These are phyloP conservation scores for Melipona quadrifasciata DNA, from an alignment of 1,140 invertebrate species.

Conservation along the genomic window DNA sequence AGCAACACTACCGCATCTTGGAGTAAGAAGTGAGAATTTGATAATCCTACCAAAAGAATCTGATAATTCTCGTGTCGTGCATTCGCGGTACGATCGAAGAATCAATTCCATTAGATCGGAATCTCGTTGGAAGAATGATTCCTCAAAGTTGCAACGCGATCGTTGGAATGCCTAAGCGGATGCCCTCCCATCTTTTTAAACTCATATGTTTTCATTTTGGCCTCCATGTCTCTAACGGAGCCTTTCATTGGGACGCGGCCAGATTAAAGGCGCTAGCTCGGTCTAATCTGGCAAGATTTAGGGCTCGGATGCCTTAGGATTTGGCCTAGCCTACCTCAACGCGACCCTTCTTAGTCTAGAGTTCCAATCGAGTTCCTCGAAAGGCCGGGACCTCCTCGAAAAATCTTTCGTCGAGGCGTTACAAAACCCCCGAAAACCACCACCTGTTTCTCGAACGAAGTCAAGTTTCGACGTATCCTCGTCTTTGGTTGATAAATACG, in stretches of 20 bases:
- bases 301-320: constrained; percentile 19
- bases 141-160: constrained; percentile 24
- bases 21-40: no score
- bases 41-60: not conserved
- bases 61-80: not conserved
- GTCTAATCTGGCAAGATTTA: constrained; percentile 63
- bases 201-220: constrained; percentile 52
- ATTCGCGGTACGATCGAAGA: not conserved
- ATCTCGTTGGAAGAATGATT: not conserved
- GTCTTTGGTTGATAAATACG: not conserved
- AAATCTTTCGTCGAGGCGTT: constrained; percentile 1
- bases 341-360: constrained; percentile 40
- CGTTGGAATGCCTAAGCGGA: constrained; percentile 23
- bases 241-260: constrained; percentile 45
- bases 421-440: constrained; percentile 5
- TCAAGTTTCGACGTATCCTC: not conserved
- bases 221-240: constrained; percentile 16
- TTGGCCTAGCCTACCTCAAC: constrained; percentile 58
- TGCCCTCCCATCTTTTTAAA: constrained; percentile 31
- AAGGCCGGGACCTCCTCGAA: not conserved
- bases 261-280: constrained; percentile 53
- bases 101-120: not conserved
- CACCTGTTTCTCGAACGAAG: constrained; percentile 18
- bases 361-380: constrained; percentile 33
- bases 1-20: no score